Base-by-base conservation (phyloP, 2,888 invertebrate species). In the Galerucella pusilla region DNA sequence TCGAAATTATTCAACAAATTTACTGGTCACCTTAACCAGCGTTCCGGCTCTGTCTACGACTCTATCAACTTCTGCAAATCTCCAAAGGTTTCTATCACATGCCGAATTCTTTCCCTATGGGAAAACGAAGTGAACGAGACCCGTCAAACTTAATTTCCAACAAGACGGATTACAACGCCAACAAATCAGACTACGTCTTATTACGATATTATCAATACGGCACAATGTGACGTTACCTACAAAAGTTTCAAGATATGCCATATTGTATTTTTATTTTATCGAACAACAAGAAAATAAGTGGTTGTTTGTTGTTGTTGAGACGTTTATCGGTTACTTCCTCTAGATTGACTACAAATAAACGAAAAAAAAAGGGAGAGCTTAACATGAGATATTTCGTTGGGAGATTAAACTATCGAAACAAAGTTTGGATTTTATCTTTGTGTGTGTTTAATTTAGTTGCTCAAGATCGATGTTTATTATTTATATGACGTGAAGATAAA, bases 131-230 rank as follows among this genome's bases (percentile, higher is more conserved):
- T 49, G 45, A 52, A 67, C 67, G 52, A 52, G 46, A 35, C 28
- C 72, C 66, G 69, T 70, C 63, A 69, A 65, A 74, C 61, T 66
- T 14, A 35, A 59, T 65, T 71, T 74, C 71, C 69, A 66, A 71
- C 66, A 74, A 74, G 71, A 74, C 54, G 59, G 71, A 74, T 74
- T 59, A 67, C 20, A 74, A 67, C 66, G 49, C 42, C 35, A 65
- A 65, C 64, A 46, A 45, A 65, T 65, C 64, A 46, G 54, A 42
- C 16, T n/a, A 28, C 28, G 67, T 67, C n/a, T 52, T 52, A 52
- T 52, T n/a, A 67, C 35, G 67, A 67, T 67, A 57, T 68, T 68
- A 59, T 68, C 59, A 68, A 57, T 59, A 59, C 35, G 12, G 20
- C 42, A 68, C 68, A 57, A 68, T 42, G 57, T 57, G 57, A 57